Evolutionary conservation across 2,888 invertebrate genomes (phyloP).

Genomic region (Ephialtes manifestator): DNA sequence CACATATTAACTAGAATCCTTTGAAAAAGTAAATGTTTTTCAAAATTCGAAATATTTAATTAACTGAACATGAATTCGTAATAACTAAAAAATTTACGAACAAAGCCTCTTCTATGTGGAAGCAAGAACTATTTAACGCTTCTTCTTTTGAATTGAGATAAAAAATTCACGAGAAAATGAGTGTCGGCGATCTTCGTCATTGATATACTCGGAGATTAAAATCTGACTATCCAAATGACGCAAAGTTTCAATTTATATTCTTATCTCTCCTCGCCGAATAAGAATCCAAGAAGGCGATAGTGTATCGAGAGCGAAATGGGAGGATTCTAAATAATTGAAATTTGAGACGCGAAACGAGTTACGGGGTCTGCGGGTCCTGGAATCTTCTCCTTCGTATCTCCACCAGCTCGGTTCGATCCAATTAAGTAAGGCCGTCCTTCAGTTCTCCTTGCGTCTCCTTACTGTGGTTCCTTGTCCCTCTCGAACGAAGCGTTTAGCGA

Average conservation of each 20-base stretch:
- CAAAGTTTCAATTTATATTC: constrained; percentile 10
- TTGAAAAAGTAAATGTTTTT: too few relatives aligned
- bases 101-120: too few relatives aligned
- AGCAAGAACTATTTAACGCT: neutral
- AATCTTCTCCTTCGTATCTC: constrained; percentile 68
- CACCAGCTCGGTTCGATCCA: constrained; percentile 79
- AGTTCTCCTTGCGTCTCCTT: neutral
- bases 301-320: constrained; percentile 28
- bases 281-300: neutral
- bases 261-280: constrained; percentile 16
- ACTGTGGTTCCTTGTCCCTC: constrained; percentile 1
- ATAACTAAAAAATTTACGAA: too few relatives aligned
- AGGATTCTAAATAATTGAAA: constrained; percentile 78
- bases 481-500: constrained; percentile 12
- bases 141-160: neutral
- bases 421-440: constrained; percentile 74
- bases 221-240: constrained; percentile 19
- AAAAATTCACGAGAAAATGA: neutral
- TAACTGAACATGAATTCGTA: too few relatives aligned
- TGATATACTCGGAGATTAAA: constrained; percentile 3
- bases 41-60: too few relatives aligned
- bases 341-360: constrained; percentile 77
- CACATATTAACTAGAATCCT: too few relatives aligned
- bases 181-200: neutral
- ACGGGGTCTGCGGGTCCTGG: constrained; percentile 65